Conservation (phyloP, 2,797 vertebrate genomes). For the Alcedo atthis region DNA sequence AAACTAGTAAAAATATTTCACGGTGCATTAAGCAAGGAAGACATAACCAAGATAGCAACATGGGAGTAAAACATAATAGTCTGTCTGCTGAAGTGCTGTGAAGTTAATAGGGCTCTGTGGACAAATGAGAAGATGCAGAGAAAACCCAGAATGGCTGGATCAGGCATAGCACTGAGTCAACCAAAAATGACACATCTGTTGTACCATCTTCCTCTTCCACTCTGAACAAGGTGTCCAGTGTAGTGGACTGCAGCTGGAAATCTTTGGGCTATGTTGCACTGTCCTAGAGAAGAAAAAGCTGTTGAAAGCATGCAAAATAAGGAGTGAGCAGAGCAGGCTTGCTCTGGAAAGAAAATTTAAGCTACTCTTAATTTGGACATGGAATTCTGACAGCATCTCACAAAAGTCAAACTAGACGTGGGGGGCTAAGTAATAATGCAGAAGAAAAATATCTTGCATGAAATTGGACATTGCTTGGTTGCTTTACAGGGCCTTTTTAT, state of each 20-base stretch:
- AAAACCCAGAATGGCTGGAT: not conserved
- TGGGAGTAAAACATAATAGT: not conserved
- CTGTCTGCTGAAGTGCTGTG: not conserved
- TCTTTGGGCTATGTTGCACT: not conserved
- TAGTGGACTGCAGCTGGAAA: not conserved
- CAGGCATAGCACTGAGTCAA: not conserved
- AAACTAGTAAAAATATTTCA: not conserved
- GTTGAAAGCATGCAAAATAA: not conserved
- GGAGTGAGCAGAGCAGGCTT: not conserved
- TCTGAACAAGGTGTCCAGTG: not conserved
- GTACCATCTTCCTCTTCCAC: not conserved
- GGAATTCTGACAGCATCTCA: not conserved
- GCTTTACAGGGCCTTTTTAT: not conserved
- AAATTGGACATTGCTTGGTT: not conserved
- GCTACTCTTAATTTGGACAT: not conserved
- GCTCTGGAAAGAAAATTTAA: not conserved
- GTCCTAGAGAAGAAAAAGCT: not conserved
- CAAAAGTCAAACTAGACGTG: not conserved
- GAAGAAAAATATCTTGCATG: not conserved
- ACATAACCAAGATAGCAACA: not conserved
- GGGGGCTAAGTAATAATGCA: not conserved
- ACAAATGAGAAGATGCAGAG: not conserved
- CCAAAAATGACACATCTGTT: not conserved
- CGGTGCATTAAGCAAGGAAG: not conserved
- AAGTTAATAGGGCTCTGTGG: not conserved